Base-by-base conservation (phyloP, 2,888 invertebrate genomes). In the Hecatera dysodea region DNA sequence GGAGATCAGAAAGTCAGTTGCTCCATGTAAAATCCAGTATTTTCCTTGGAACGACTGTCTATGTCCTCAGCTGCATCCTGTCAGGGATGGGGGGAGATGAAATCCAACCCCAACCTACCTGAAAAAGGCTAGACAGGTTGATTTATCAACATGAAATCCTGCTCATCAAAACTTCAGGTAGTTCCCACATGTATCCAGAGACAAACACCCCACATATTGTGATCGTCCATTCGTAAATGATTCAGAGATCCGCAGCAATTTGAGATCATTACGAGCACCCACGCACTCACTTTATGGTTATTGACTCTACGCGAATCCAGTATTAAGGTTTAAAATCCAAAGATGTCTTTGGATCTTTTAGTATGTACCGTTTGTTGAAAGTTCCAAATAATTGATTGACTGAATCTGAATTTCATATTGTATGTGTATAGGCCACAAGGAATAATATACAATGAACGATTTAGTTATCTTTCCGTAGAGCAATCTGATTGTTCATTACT, bases 261-360 rank as follows among this genome's bases (percentile, higher is more conserved):
- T 77, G 69, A 56, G 48, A 61, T 53, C 67, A 77, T 82, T 75
- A 72, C 55, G 59, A 66, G 36, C 57, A 64, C 85, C 83, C 59
- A 83, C 85, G 63, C 77, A 50, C 50, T 5, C 67, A 52, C 33
- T 84, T 75, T 75, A 64, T 72, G 72, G 66, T 77, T 82, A 85
- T 79, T 85, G 77, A 85, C 74, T 72, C 22, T 61, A 65, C 67
- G 67, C 63, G 42, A 56, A 39, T 53, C 42, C 56, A 77, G 52
- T 33, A 7, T 77, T 33, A 12, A 61, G 52, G 57, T 61, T 62
- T 59, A 56, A 39, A 29, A 46, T 17, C 33, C 24, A n/a, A 67
- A 55, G 15, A 52, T 42, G 44, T n/a, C 46, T 52, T 69, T 17
- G 19, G 19, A 56, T 50, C 6, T 24, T 57, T 29, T 29, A 33